phyloP scores from a whole-genome alignment of 2,113 vertebrate genomes.

The Tetrao urogallus region DNA sequence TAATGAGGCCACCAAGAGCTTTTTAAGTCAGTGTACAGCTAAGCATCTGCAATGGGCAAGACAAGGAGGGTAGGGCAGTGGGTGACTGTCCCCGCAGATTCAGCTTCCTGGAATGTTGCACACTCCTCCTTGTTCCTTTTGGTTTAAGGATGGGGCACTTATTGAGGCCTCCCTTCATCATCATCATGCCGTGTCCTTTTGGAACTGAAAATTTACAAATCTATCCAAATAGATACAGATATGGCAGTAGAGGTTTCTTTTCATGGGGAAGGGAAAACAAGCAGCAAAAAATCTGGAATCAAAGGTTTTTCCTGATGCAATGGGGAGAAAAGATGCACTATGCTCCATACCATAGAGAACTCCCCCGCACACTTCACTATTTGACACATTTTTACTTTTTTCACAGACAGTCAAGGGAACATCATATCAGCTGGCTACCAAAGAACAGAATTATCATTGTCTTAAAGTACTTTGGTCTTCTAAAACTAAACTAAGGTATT shows the following conservation, averaged over 20 bases:
- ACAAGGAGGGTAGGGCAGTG: background rate
- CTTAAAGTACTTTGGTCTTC: background rate
- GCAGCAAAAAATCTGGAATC: fast-evolving
- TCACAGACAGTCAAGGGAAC: background rate
- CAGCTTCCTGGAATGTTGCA: slow-evolving; percentile 55
- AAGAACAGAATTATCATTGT: background rate
- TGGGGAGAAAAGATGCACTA: background rate
- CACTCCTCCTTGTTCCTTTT: slow-evolving; percentile 37
- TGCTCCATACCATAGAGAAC: background rate
- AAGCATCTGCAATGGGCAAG: background rate
- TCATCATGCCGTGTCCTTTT: background rate
- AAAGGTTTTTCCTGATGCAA: background rate
- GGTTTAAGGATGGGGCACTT: background rate
- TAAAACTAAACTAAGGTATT: background rate
- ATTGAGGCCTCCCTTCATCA: background rate
- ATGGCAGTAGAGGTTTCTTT: background rate
- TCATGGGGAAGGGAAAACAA: background rate
- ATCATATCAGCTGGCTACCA: background rate
- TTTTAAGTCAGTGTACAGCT: background rate
- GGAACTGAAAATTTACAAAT: background rate
- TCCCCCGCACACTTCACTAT: background rate
- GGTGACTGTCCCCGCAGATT: background rate
- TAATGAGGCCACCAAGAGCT: background rate
- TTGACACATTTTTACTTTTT: background rate
- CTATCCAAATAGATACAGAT: background rate